Base-by-base conservation (phyloP, 2,113 vertebrate species). In the Thermophis baileyi region DNA sequence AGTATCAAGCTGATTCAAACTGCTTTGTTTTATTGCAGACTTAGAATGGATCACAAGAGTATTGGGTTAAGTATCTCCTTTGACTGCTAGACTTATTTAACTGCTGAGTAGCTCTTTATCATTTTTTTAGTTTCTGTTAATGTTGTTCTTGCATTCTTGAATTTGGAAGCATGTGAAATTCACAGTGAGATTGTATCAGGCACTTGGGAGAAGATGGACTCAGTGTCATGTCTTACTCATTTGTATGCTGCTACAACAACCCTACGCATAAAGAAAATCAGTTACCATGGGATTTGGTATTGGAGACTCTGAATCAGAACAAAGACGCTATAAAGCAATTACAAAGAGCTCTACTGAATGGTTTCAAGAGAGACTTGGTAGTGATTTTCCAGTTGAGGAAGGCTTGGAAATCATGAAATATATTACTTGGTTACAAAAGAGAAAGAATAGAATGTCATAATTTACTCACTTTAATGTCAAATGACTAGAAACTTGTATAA, bases 331-430 rank as follows among this genome's bases (percentile, higher is more conserved):
- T 92, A 93, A 93, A 69, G 54, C 63, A 85, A 89, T 91, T 89
- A 89, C 85, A 25, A 81, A 86, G 90, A 93, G 92, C 95, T 93
- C 90, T 9, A 12, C 6, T 91, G 50, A 94, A 63, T 92, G 50
- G 54, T 90, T 94, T 89, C 91, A 94, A 88, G 57, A 94, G 89
- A 93, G 88, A 91, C 22, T 93, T 63, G 85, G 47, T 40, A 6
- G 49, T 94, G 74, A 93, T 69, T 49, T 46, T 54, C 69, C 90
- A 30, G 85, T 89, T 60, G 94, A 85, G 57, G 16, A 14, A 94
- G 89, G 40, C 94, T 90, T 87, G 92, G 91, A 97, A 95, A 89
- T 87, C 50, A 14, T 92, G 88, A 30, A 93, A 8, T 74, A 91
- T 81, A 57, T 25, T 12, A 47, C 27, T 25, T 69, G 91, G n/a